Evolutionary conservation across 2,797 vertebrate genomes (phyloP), one percentile per base, ranked within the genome.

Genomic region (Centropyge bicolor): DNA sequence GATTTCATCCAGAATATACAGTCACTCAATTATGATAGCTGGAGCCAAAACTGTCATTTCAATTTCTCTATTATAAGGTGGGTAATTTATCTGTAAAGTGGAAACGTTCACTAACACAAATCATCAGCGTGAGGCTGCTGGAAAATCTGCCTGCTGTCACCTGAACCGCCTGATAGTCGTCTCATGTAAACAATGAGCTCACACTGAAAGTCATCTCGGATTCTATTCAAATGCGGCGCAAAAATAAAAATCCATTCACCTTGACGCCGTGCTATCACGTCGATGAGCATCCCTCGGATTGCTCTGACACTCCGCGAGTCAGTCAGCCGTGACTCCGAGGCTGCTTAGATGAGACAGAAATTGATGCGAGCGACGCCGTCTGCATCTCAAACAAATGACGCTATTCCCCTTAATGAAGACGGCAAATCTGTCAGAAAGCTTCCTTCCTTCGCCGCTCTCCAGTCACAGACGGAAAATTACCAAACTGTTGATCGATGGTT

Each of bases 401-500:
- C 71, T 0, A 45, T 64, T 84, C 55, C 22, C 17, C 86, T 66
- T 86, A 88, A 91, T 87, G 83, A 88, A 90, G 88, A 76, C 11
- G 20, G 52, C 81, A 79, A 87, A 84, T 89, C 78, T 82, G 85
- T 89, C 87, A 87, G 70, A 80, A 78, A 59, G 68, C 83, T 79
- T 87, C 81, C 83, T 78, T 83, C 78, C 81, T 78, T 46, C 60
- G 13, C 76, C 24, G 66, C 87, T 82, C 82, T 81, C 70, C 70
- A 76, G 75, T 85, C 89, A 64, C 89, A 92, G 82, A 87, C 67
- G 73, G 83, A 91, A 93, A 90, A 93, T 93, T 86, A 93, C 88
- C 90, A 87, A 94, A 91, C 84, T 93, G 92, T 92, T 93, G 92
- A 93, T 91, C 81, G 92, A 93, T 92, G 87, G 87, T 51, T 86